These are phyloP conservation scores for rat (Rattus norvegicus) DNA, from an alignment of 2,113 vertebrate species.

Conservation along the genomic window GRCr8 NC_086020.1:199644501-199645000, in stretches of 20 bases:
- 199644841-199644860: background rate
- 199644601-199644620: background rate
- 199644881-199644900: background rate
- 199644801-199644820: background rate
- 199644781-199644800: background rate
- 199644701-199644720: background rate
- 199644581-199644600: background rate
- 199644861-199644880: background rate
- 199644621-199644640: background rate
- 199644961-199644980: no score
- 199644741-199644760: background rate
- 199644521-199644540: background rate
- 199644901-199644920: background rate
- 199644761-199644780: background rate
- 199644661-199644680: background rate
- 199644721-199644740: background rate
- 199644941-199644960: no score
- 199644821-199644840: background rate
- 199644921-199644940: background rate
- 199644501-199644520: background rate
- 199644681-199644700: background rate
- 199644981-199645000: no score
- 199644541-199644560: background rate
- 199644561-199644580: background rate
- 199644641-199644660: background rate